A percentile compares a stretch with the other conserved stretches of the same genome.
Conservation (phyloP, 2,888 invertebrate species). For the Sinotaia quadrata region DNA sequence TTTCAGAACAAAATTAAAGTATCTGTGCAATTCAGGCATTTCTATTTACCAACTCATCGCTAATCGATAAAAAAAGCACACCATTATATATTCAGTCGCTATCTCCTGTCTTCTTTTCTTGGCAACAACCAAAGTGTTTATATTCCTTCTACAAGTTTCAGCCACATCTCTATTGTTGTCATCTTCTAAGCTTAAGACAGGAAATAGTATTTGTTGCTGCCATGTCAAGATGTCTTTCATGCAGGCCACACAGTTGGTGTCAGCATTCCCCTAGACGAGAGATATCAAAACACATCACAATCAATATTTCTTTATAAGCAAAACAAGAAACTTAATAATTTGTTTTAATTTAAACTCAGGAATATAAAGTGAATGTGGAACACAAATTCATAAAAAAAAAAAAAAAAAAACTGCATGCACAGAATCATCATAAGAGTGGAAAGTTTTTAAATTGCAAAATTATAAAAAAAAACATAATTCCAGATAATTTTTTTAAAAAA, state of each 20-base stretch:
- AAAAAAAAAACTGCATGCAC: too few relatives aligned
- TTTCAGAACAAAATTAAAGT: too few relatives aligned
- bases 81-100: background rate
- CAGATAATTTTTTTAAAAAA: too few relatives aligned
- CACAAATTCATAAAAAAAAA: background rate
- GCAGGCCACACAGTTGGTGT: background rate
- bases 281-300: background rate
- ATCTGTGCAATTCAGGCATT: too few relatives aligned
- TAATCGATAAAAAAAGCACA: background rate
- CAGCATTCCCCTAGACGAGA: conserved; percentile 5
- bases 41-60: background rate
- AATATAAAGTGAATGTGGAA: background rate
- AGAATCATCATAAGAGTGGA: too few relatives aligned
- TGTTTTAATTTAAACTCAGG: too few relatives aligned
- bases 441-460: too few relatives aligned
- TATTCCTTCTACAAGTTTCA: background rate
- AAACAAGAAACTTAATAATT: background rate
- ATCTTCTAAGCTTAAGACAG: background rate
- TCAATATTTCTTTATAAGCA: background rate
- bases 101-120: background rate
- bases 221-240: conserved; percentile 8
- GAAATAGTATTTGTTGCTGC: background rate
- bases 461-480: too few relatives aligned
- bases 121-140: background rate
- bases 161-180: background rate